Evolutionary conservation across 2,797 vertebrate genomes (phyloP).

Genomic region (Myotis findleyi): DNA sequence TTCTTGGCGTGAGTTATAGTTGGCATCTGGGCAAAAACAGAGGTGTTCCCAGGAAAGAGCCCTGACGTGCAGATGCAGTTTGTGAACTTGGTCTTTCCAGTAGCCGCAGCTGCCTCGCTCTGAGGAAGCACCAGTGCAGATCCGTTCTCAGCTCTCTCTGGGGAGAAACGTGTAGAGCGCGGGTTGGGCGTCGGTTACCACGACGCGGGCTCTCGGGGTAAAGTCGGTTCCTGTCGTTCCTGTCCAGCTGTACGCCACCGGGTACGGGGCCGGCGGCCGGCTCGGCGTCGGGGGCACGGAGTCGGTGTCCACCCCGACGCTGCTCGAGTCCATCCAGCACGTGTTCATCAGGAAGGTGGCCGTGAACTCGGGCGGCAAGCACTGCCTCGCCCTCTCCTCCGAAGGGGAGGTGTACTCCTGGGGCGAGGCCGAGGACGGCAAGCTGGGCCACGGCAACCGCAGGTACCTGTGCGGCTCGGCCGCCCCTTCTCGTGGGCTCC

Average conservation of each 20-base stretch:
- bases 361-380: conserved; percentile 99
- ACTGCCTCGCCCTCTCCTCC: conserved; percentile 97
- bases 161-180: neutral
- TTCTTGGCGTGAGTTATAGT: neutral
- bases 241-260: conserved; percentile 95
- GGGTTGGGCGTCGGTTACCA: neutral
- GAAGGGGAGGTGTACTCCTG: conserved; percentile 99
- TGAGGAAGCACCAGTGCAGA: too few species aligned
- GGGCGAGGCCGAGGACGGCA: conserved; percentile 99
- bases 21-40: neutral
- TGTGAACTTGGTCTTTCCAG: neutral
- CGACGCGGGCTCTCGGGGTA: neutral
- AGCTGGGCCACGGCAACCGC: conserved; percentile 97
- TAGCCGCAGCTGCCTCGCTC: neutral
- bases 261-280: conserved; percentile 97
- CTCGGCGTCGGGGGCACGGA: conserved; percentile 98
- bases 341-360: conserved; percentile 99
- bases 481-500: too few species aligned
- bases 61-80: neutral
- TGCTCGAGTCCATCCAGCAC: conserved; percentile 98
- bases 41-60: neutral
- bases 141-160: neutral
- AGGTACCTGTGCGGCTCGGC: conserved; percentile 87
- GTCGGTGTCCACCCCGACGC: conserved; percentile 97
- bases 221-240: neutral